Evolutionary conservation across 92 coral and sea anemone genomes (phyloP).

Genomic region (Palythoa grandiflora): DNA sequence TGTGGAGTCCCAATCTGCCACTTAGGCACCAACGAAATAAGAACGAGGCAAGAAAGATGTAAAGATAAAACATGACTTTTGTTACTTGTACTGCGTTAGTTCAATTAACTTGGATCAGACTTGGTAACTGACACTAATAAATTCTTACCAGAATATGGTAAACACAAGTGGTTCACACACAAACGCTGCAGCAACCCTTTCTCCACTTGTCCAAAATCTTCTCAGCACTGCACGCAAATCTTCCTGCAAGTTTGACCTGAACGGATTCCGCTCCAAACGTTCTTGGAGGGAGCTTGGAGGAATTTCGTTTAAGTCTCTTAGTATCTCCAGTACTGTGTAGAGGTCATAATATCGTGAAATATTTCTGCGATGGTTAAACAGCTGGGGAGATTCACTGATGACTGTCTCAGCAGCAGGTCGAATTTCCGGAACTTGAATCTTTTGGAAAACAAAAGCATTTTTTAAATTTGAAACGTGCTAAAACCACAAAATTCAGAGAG

Average conservation of each 20-base stretch:
- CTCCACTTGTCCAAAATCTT: constrained; percentile 6
- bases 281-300: neutral
- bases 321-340: neutral
- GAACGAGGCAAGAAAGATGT: too few relatives aligned
- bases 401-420: neutral
- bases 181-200: constrained; percentile 22
- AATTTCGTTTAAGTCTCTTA: neutral
- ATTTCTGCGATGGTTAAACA: neutral
- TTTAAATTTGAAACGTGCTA: neutral
- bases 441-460: neutral
- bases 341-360: neutral
- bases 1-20: too few relatives aligned
- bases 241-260: neutral
- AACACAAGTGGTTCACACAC: constrained; percentile 2
- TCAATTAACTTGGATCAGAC: too few relatives aligned
- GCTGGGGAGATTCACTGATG: neutral
- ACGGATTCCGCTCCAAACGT: neutral
- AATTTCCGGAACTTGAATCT: constrained; percentile 1
- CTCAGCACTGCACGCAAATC: neutral
- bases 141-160: constrained; percentile 19
- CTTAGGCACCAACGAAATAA: too few relatives aligned
- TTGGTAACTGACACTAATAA: neutral
- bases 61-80: too few relatives aligned
- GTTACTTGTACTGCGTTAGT: too few relatives aligned
- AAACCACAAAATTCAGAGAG: too few relatives aligned